Evolutionary conservation across 2,113 vertebrate species (phyloP), one percentile per base, ranked within the genome.

Genomic region (Xyliphius kryptos): DNA sequence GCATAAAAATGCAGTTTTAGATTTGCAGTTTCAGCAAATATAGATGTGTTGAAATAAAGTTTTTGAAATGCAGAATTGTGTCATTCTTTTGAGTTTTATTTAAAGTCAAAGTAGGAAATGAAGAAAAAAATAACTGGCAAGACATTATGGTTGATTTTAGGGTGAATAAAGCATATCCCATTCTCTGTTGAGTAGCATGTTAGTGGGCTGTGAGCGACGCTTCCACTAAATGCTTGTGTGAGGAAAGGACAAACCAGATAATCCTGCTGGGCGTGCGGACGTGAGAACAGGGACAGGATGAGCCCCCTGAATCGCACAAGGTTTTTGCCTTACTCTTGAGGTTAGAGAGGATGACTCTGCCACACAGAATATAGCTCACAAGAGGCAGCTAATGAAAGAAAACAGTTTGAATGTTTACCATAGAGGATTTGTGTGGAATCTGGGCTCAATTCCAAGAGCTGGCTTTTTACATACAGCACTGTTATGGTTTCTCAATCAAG

Each of bases 351-450:
- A 68, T 55, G 60, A 47, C 49, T 72, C 59, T 69, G 13, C 46
- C 15, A 32, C 57, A 61, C 20, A 47, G 63, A 36, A 53, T 70
- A 56, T 56, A 21, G 12, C 19, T 61, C 60, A 36, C 61, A 61
- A 60, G 37, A 46, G 53, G 55, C 21, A 59, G 26, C 46, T 50
- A 54, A 9, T 54, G 22, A 41, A 72, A 71, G 5, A 12, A 40
- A 58, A 63, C 36, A 47, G 61, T 66, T 69, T 21, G 52, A 60
- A 67, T 64, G 71, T 74, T 67, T 63, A 65, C 36, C 20, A 12
- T 17, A 26, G 32, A 61, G 32, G 43, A 66, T 74, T 72, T 70
- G 63, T 51, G 51, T 70, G 70, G 72, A 72, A 74, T 77, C 61
- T 73, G 67, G 72, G 75, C 61, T 56, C 8, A 13, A 8, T 17